Evolutionary conservation across 2,888 invertebrate species (phyloP).

Genomic region (Chirona hameri): DNA sequence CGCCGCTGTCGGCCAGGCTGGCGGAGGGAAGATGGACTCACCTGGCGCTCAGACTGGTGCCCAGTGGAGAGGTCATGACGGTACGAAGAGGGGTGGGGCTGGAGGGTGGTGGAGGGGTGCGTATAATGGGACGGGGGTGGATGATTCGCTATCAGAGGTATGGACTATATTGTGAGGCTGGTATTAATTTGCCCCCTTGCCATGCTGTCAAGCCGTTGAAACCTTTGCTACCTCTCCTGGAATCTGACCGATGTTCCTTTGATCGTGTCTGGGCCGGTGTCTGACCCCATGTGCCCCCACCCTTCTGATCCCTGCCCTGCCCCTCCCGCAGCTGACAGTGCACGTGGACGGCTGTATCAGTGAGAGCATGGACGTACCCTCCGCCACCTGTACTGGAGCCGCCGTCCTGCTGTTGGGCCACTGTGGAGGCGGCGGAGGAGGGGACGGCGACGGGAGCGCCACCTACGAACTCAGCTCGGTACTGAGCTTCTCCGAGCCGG

Average conservation of each 20-base stretch:
- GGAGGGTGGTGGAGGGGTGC: neutral
- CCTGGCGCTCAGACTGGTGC: conserved; percentile 7
- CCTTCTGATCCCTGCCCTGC: no score
- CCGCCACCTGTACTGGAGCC: neutral
- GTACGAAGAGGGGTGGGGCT: neutral
- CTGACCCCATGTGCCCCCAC: no score
- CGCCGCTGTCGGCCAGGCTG: neutral
- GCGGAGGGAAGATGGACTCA: neutral
- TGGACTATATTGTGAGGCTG: no score
- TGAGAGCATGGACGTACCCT: neutral
- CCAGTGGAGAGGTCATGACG: neutral
- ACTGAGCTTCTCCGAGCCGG: conserved; percentile 57
- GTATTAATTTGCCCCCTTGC: no score
- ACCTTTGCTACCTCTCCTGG: no score
- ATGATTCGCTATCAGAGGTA: no score
- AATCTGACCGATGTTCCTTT: no score
- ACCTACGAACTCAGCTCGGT: conserved; percentile 50
- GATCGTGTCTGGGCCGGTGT: no score
- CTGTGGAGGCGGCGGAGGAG: neutral
- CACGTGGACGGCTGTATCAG: conserved; percentile 14
- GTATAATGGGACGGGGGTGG: no score
- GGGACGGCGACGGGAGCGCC: neutral
- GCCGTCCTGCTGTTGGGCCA: neutral
- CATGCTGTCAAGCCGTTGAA: no score
- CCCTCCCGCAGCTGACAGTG: neutral